These are phyloP conservation scores for Poecile montanus DNA, from an alignment of 2,797 vertebrate genomes.

Conservation along the genomic window DNA sequence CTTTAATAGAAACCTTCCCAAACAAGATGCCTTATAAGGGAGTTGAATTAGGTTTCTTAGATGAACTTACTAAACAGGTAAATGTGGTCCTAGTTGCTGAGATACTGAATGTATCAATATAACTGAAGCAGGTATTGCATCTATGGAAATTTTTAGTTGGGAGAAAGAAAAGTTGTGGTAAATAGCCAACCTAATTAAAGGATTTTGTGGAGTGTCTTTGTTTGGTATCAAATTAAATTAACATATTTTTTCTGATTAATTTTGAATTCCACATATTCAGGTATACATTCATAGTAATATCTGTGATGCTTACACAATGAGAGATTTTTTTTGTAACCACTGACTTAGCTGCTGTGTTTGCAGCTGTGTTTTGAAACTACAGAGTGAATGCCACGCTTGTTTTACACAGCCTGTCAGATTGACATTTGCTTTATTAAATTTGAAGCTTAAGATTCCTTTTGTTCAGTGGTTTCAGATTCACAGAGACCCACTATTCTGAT, in stretches of 20 bases:
- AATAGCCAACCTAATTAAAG: neutral
- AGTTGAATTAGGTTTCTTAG: neutral
- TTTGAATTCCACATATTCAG: neutral
- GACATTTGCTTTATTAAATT: conserved; percentile 57
- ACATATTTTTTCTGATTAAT: neutral
- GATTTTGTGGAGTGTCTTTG: neutral
- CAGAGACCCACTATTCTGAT: conserved; percentile 21
- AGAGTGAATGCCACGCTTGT: conserved; percentile 12
- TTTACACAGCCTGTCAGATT: conserved; percentile 38
- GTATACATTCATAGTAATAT: neutral
- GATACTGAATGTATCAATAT: neutral
- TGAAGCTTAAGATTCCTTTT: conserved; percentile 59
- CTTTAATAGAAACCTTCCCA: neutral
- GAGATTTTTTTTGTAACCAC: neutral
- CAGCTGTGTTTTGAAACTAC: neutral
- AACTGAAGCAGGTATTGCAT: neutral
- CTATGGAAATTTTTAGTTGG: neutral
- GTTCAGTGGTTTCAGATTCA: conserved; percentile 41
- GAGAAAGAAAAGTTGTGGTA: neutral
- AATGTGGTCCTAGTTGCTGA: neutral
- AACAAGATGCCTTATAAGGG: neutral
- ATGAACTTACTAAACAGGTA: neutral
- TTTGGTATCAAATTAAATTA: neutral
- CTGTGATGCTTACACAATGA: neutral
- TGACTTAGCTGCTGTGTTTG: neutral